Evolutionary conservation across 2,113 vertebrate genomes (phyloP), one percentile per base, ranked within the genome.

Genomic region (Mungos mungo): DNA sequence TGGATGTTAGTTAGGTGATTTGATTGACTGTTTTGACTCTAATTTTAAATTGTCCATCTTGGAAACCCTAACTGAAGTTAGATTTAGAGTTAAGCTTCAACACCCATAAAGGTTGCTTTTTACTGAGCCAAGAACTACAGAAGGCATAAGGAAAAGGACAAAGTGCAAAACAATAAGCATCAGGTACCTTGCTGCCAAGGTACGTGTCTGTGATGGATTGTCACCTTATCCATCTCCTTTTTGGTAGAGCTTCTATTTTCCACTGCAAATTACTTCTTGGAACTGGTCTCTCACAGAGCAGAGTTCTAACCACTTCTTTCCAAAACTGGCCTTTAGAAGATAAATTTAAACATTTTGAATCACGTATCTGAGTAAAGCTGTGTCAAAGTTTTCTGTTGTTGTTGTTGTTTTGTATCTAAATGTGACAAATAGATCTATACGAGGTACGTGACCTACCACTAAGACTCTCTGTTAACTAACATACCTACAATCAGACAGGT

Each of bases 11-110:
- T 65, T 69, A 13, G 87, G 19, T 94, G 71, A 85, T 83, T 90
- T 95, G 38, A 85, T 27, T 52, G 29, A 76, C n/a, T 83, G 13
- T 89, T 97, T 96, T 82, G 7, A 90, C 60, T 91, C 57, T 69
- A 38, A 74, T 45, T 97, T 94, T 93, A 93, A 93, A 81, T 52
- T 93, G 54, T 95, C 6, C 69, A 71, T 93, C 92, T 83, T 88
- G 83, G 84, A 95, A 96, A 76, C 7, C 38, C 21, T n/a, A 63
- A 87, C 15, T 79, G 54, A 90, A 87, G 60, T 65, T 84, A 96
- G 68, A 84, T 80, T 92, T 69, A 80, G 25, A 80, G 77, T 93
- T 68, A 84, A 92, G n/a, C 1, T 77, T 95, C 7, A 7, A 7
- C 16, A 54, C 4, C 47, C 57, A 79, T 50, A 52, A 84, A 76